Base-by-base conservation (phyloP, 2,888 invertebrate genomes). In the Flexamia atlantica region DNA sequence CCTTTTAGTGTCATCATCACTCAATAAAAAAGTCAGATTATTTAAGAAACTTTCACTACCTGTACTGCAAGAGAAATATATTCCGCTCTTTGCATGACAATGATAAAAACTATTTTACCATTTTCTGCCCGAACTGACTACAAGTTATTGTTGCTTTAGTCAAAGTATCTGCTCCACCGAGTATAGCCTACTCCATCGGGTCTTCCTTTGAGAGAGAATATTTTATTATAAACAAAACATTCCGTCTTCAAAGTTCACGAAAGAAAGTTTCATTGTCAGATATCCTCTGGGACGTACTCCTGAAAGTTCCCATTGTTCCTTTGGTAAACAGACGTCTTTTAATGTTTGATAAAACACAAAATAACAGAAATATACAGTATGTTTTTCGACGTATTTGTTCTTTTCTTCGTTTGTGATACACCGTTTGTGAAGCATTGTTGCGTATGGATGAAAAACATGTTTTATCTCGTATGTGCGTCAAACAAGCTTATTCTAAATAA, bases 341-440 rank as follows among this genome's bases (percentile, higher is more conserved):
- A 64, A 64, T 64, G 64, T 64, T 64, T 64, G 64, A 64, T 64
- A 64, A 64, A 57, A 57, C 57, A 50, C 17, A 57, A 57, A 57
- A 64, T 25, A 64, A 64, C 20, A 23, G 20, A 53, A 53, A 23
- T 4, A 46, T 2, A 53, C 7, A 4, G 46, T 9, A 53, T 23
- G 20, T 20, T 10, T 53, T 53, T n/a, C 23, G 12, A 53, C 53
- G 53, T 23, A 23, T 20, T 20, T 53, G 7, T 53, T 53, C 23
- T 53, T 20, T 23, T 20, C 53, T 20, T 50, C 17, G 50, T 50
- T n/a, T n/a, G n/a, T n/a, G n/a, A n/a, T n/a, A n/a, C n/a, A n/a
- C n/a, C n/a, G n/a, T n/a, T n/a, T n/a, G n/a, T n/a, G n/a, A n/a
- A n/a, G n/a, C n/a, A n/a, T n/a, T n/a, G n/a, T n/a, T n/a, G n/a